Percentiles rank a stretch among this genome's conserved stretches.
Evolutionary conservation across 2,113 vertebrate species (phyloP).

Genomic region (Murina feae): DNA sequence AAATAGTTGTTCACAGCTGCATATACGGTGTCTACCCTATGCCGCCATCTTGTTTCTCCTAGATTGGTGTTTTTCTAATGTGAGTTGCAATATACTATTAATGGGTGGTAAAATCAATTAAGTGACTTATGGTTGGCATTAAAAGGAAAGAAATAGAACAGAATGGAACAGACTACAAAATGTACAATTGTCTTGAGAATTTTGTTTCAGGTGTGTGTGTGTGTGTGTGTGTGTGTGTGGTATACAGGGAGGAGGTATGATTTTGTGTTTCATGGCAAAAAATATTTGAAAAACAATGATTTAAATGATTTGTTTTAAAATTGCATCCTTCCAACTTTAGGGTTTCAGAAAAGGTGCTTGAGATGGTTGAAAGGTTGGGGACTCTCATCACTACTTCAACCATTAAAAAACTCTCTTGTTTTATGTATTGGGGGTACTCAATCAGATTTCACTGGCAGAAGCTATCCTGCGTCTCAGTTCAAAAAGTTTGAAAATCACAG

Average conservation of each 20-base stretch:
- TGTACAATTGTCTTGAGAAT: not conserved
- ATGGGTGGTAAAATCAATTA: not conserved
- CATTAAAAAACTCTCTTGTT: not conserved
- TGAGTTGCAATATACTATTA: not conserved
- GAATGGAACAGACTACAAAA: not conserved
- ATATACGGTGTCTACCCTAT: no score
- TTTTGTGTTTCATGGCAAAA: not conserved
- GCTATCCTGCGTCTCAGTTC: not conserved
- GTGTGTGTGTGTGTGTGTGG: not conserved
- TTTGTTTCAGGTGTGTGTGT: not conserved
- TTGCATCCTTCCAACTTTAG: not conserved
- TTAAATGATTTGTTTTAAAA: not conserved
- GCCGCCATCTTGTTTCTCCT: no score
- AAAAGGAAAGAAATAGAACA: not conserved
- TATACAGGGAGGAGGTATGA: not conserved
- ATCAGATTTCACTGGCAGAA: not conserved
- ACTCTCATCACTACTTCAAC: not conserved
- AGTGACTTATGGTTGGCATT: not conserved
- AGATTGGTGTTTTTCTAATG: not conserved
- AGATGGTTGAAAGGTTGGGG: not conserved
- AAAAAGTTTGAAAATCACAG: not conserved
- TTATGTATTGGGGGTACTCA: not conserved
- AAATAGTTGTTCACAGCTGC: no score
- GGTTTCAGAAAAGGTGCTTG: not conserved
- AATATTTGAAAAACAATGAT: not conserved